These are phyloP conservation scores for Narcine bancroftii DNA, from an alignment of 2,113 vertebrate genomes.

Conservation along the genomic window DNA sequence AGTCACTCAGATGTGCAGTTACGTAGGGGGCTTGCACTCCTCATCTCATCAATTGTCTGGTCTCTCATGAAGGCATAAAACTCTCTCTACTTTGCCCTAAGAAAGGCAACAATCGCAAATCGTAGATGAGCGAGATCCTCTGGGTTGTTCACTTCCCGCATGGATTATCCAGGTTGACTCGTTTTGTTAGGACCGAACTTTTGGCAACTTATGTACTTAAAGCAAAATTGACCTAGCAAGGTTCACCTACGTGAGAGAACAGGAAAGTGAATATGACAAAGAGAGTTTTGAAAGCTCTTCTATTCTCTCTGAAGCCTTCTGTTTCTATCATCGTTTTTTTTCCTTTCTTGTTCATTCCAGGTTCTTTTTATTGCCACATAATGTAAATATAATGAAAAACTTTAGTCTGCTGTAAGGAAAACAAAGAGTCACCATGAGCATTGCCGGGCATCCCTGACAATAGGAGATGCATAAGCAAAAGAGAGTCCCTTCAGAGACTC, in stretches of 20 bases:
- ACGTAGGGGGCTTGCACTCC: neutral
- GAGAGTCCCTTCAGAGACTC: no score
- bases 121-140: neutral
- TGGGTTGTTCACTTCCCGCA: neutral
- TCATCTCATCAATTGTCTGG: conserved; percentile 20
- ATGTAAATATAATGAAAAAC: no score
- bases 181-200: neutral
- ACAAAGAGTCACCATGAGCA: no score
- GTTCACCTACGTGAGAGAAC: neutral
- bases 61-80: conserved; percentile 2
- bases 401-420: no score
- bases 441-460: no score
- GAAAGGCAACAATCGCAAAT: neutral
- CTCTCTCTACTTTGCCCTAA: neutral
- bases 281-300: no score
- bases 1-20: neutral
- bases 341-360: no score
- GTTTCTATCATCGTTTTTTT: no score
- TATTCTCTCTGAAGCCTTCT: no score
- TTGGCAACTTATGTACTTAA: neutral
- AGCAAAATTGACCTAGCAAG: neutral
- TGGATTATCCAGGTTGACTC: neutral
- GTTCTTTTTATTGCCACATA: no score
- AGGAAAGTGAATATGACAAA: neutral
- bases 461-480: no score